These are phyloP conservation scores for Drosophila pruinosa DNA, from an alignment of 1,140 invertebrate species.

Conservation along the genomic window DNA sequence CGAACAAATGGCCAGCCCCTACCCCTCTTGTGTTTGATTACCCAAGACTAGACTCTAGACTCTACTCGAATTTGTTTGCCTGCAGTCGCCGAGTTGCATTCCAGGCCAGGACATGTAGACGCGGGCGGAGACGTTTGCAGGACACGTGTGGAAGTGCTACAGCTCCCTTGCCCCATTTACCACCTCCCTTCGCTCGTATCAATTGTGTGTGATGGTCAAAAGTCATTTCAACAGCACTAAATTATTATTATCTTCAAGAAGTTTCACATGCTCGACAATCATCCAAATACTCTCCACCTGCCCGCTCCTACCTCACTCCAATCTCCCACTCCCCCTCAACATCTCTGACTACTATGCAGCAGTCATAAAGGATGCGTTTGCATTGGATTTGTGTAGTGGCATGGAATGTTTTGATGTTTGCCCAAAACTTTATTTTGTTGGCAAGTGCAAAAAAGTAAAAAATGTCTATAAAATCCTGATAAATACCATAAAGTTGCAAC, in stretches of 20 bases:
- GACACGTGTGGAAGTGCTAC: constrained; percentile 48
- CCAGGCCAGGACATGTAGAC: constrained; percentile 28
- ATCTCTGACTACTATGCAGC: constrained; percentile 3
- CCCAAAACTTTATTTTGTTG: constrained; percentile 42
- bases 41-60: constrained; percentile 56
- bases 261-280: constrained; percentile 80
- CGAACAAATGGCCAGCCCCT: constrained; percentile 38
- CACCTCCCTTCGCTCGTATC: constrained; percentile 56
- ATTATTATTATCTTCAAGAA: constrained; percentile 83
- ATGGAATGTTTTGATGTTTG: constrained; percentile 76
- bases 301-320: not conserved
- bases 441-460: constrained; percentile 17
- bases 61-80: constrained; percentile 54
- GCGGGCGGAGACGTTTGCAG: constrained; percentile 1
- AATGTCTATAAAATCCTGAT: not conserved
- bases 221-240: constrained; percentile 83
- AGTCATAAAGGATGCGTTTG: constrained; percentile 63
- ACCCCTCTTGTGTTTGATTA: constrained; percentile 45
- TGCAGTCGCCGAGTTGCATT: constrained; percentile 57
- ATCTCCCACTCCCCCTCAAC: not conserved
- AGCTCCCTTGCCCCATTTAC: not conserved
- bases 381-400: constrained; percentile 70
- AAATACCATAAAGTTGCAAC: constrained; percentile 2
- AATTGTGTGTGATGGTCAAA: constrained; percentile 83
- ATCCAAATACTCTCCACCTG: constrained; percentile 56